Evolutionary conservation across 2,888 invertebrate species (phyloP), one percentile per base, ranked within the genome.

Genomic region (Arge pagana): DNA sequence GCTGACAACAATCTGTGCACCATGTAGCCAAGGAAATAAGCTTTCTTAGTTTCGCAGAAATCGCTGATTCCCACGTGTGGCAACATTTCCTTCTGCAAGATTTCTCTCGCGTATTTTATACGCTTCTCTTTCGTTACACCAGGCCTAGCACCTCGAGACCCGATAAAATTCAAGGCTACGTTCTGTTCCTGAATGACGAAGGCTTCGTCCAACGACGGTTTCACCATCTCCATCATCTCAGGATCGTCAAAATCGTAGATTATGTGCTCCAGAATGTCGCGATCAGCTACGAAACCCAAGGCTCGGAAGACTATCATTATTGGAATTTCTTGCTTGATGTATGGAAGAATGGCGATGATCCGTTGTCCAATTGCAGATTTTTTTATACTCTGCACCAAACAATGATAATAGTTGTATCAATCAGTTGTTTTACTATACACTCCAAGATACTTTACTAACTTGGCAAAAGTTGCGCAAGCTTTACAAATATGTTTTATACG

Each of bases 171-270:
- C 13, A 99, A 80, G 0, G 99, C 99, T 3, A 99, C 96, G 80
- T 93, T 96, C 77, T 99, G 99, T 74, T 99, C 99, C 79, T 99
- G 98, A 63, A 99, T 96, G 0, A 98, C 98, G 78, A 99, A 99
- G 35, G 99, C 99, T 80, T 99, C 99, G 79, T 99, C 99, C 51
- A 99, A 79, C 0, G 98, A 98, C 0, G 99, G 99, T 76, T 99
- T 99, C 0, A 96, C 97, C 97, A 99, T 98, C 84, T 99, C 99
- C 98, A 99, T 99, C 97, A 99, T 98, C 82, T 99, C 99, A 5
- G 96, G 98, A 79, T 99, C 99, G 78, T 99, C 97, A 79, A 99
- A 99, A 74, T 99, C 99, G 76, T 99, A 99, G 68, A 99, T 99
- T 57, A 99, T 99, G 71, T 99, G 99, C 74, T 99, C 99, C 16